Evolutionary conservation across 2,113 vertebrate species (phyloP).

Genomic region (Echinops telfairi): DNA sequence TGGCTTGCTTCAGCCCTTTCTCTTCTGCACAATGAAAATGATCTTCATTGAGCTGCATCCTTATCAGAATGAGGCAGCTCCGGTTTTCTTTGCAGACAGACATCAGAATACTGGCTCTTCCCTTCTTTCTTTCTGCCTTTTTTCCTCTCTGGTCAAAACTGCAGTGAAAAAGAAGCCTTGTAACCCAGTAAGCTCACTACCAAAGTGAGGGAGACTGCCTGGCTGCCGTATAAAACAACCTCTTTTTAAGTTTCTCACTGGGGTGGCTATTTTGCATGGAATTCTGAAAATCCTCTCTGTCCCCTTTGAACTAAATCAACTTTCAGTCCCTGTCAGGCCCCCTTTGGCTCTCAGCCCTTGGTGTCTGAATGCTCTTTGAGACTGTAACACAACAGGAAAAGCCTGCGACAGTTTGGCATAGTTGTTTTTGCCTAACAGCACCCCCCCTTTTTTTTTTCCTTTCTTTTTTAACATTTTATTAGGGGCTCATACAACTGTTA

Average conservation of each 20-base stretch:
- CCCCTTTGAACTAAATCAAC: background rate
- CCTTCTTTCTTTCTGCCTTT: background rate
- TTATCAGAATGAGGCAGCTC: constrained; percentile 20
- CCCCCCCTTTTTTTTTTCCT: too few relatives aligned
- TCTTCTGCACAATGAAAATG: too few relatives aligned
- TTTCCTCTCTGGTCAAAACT: constrained; percentile 9
- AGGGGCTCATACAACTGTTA: too few relatives aligned
- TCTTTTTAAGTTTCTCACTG: background rate
- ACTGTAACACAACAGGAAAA: background rate
- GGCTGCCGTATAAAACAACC: background rate
- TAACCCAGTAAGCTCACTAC: background rate
- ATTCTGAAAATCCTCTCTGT: background rate
- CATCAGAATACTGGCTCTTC: background rate
- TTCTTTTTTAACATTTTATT: too few relatives aligned
- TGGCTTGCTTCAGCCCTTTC: background rate
- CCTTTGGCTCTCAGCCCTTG: background rate
- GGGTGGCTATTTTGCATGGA: background rate
- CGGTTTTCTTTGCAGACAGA: constrained; percentile 23
- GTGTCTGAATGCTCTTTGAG: background rate
- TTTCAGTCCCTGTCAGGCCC: background rate
- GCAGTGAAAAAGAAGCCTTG: background rate
- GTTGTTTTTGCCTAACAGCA: constrained; percentile 31
- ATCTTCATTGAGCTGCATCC: constrained; percentile 22
- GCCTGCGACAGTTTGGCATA: background rate
- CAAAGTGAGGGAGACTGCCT: background rate